These are phyloP conservation scores for Poicephalus gulielmi DNA, from an alignment of 2,113 vertebrate species.

Conservation along the genomic window DNA sequence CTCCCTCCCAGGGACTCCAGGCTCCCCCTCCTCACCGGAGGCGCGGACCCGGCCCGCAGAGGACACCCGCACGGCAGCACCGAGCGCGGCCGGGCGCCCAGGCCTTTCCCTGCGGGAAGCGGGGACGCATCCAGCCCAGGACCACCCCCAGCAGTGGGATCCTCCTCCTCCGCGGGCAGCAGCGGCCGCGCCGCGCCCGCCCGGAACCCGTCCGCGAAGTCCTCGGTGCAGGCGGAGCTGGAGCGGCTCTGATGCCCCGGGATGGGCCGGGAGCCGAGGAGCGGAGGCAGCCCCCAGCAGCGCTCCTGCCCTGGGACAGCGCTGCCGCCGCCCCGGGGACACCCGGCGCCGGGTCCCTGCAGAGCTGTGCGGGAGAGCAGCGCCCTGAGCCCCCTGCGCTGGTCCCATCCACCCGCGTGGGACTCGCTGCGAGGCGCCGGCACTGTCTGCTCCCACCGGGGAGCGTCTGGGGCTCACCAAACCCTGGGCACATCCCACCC, in stretches of 20 bases:
- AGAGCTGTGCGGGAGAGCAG: not conserved
- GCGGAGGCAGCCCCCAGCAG: constrained; percentile 65
- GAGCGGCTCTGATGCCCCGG: not conserved
- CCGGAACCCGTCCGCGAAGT: constrained; percentile 73
- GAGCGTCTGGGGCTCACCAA: accelerated
- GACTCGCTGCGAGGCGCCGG: not conserved
- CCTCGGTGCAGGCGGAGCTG: constrained; percentile 76
- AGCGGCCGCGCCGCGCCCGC: constrained; percentile 70
- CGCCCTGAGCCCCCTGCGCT: not conserved
- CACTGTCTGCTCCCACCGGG: not conserved
- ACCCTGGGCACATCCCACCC: not conserved
- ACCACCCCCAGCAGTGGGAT: not conserved
- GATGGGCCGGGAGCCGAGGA: constrained; percentile 42
- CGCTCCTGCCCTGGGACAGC: constrained; percentile 23
- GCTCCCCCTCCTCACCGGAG: not conserved
- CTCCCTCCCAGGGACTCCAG: constrained; percentile 44
- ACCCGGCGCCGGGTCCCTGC: accelerated
- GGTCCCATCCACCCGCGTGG: not conserved
- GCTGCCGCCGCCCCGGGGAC: not conserved
- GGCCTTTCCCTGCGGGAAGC: not conserved
- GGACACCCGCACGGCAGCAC: not conserved
- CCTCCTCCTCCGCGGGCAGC: not conserved
- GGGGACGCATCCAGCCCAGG: not conserved
- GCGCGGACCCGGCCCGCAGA: accelerated
- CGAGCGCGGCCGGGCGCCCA: accelerated